phyloP scores from a whole-genome alignment of 2,797 vertebrate species.

The Eospalax fontanierii region DNA sequence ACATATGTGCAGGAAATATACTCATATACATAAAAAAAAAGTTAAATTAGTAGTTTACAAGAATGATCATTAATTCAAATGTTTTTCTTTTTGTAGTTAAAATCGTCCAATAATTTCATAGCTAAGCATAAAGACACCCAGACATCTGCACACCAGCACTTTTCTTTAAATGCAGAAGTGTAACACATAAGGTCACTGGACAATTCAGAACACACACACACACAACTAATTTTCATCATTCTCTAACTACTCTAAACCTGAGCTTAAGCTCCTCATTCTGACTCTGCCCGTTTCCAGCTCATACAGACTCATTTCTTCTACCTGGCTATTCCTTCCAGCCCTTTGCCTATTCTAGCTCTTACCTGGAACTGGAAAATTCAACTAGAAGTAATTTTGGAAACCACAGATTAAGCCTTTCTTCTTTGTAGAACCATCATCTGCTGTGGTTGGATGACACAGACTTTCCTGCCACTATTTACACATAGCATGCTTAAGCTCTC shows the following conservation, averaged over 20 bases:
- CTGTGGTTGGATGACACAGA: fast-evolving
- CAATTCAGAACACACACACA: neutral
- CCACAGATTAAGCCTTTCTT: neutral
- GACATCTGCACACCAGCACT: neutral
- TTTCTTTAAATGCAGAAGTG: slow-evolving; percentile 7
- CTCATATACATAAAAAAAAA: no score
- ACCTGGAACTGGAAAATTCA: neutral
- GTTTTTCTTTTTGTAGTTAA: slow-evolving; percentile 48
- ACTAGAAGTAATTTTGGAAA: neutral
- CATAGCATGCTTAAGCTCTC: neutral
- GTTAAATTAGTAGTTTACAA: neutral
- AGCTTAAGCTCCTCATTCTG: neutral
- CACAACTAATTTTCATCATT: neutral
- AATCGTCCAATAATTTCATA: slow-evolving; percentile 32
- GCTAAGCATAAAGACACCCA: slow-evolving; percentile 21
- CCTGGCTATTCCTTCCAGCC: neutral
- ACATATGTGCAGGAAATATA: no score
- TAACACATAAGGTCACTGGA: neutral
- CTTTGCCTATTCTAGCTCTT: neutral
- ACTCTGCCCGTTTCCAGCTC: neutral
- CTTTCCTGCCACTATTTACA: neutral
- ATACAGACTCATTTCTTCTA: neutral
- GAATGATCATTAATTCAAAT: slow-evolving; percentile 23
- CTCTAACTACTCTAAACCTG: neutral
- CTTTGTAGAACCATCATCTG: neutral